Evolutionary conservation across 2,797 vertebrate species (phyloP).

Genomic region (Melanogrammus aeglefinus): DNA sequence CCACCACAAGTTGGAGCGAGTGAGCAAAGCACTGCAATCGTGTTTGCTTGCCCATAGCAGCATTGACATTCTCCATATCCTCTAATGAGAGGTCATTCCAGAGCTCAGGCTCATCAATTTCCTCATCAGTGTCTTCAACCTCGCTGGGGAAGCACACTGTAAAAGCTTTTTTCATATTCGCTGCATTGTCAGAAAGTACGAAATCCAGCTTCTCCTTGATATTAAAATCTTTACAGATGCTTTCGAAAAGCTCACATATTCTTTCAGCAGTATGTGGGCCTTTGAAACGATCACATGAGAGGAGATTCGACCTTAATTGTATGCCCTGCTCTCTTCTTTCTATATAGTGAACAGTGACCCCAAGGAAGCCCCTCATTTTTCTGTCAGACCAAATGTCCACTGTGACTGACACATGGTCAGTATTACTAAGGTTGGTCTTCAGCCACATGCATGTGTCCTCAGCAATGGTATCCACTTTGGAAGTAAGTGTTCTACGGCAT

Average conservation of each 20-base stretch:
- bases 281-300: conserved; percentile 23
- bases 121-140: conserved; percentile 10
- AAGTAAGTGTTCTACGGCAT: conserved; percentile 17
- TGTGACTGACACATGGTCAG: conserved; percentile 19
- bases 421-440: conserved; percentile 4
- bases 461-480: too few species aligned
- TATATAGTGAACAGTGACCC: conserved; percentile 13
- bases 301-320: conserved; percentile 17
- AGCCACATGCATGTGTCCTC: neutral
- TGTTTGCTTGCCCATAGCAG: neutral
- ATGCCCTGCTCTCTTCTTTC: conserved; percentile 2
- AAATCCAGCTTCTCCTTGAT: conserved; percentile 28
- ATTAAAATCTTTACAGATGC: conserved; percentile 11
- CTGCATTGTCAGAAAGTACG: conserved; percentile 24
- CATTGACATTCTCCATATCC: neutral
- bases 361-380: conserved; percentile 20
- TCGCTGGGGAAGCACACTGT: conserved; percentile 21
- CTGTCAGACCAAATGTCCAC: conserved; percentile 29
- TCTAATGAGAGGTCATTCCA: conserved; percentile 19
- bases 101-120: conserved; percentile 15
- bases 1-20: conserved; percentile 15
- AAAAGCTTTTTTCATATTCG: conserved; percentile 25
- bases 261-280: conserved; percentile 18
- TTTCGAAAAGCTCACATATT: conserved; percentile 12
- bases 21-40: neutral